Percentiles rank a stretch among this genome's conserved stretches.
Evolutionary conservation across 2,888 invertebrate genomes (phyloP).

Genomic region (Autographa pulchrina): DNA sequence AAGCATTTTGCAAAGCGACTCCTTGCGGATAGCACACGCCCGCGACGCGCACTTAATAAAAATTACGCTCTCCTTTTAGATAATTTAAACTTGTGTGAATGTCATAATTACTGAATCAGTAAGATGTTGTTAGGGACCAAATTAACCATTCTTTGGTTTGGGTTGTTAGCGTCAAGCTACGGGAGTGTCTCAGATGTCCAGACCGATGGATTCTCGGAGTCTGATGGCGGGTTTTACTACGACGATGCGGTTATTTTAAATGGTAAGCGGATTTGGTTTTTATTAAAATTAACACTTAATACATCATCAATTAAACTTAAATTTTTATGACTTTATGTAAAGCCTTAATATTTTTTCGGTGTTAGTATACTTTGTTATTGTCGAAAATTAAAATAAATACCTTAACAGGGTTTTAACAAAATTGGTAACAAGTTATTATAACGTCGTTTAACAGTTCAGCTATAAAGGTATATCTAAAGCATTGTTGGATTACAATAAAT

Average conservation of each 20-base stretch:
- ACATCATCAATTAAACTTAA: no score
- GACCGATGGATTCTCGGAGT: conserved; percentile 77
- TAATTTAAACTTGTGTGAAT: conserved; percentile 67
- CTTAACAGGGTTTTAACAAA: no score
- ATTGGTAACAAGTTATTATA: no score
- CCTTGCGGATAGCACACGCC: conserved; percentile 83
- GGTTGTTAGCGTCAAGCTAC: conserved; percentile 71
- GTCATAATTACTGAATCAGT: conserved; percentile 55
- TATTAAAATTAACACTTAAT: neutral
- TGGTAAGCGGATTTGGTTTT: conserved; percentile 73
- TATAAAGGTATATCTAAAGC: no score
- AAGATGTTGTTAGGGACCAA: conserved; percentile 74
- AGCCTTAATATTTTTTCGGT: no score
- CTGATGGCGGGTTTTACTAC: conserved; percentile 81
- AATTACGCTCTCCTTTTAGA: conserved; percentile 45
- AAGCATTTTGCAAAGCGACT: conserved; percentile 87
- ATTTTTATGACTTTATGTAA: no score
- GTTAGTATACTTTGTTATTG: no score
- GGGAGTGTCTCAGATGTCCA: conserved; percentile 73
- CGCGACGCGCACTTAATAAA: conserved; percentile 69
- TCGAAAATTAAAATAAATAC: no score
- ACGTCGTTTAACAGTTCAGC: no score
- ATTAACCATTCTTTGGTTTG: conserved; percentile 73
- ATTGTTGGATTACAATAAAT: no score
- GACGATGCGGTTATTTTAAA: conserved; percentile 86